These are phyloP conservation scores for Drosophila sproati DNA, from an alignment of 1,140 invertebrate species.

Conservation along the genomic window DNA sequence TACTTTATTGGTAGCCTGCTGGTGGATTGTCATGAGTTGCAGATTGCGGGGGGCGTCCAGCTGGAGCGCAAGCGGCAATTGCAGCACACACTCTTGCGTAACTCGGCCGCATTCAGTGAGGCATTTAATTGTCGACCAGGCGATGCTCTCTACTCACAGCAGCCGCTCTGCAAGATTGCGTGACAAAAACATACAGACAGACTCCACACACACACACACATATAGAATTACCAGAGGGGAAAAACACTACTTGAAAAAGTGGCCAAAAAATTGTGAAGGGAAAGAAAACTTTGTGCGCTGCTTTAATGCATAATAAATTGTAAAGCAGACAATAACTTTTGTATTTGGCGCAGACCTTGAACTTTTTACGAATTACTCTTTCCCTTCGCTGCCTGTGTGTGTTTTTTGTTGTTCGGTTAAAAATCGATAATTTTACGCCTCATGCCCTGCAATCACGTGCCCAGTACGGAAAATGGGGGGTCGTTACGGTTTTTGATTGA, in stretches of 20 bases:
- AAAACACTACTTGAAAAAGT: background rate
- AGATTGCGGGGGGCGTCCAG: conserved; percentile 30
- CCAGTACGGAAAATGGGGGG: background rate
- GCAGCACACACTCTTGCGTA: conserved; percentile 55
- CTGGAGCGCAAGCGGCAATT: conserved; percentile 51
- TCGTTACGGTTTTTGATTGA: conserved; percentile 46
- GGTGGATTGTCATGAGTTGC: conserved; percentile 50
- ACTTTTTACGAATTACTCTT: conserved; percentile 41
- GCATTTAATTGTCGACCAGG: conserved; percentile 61
- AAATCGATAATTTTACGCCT: conserved; percentile 57
- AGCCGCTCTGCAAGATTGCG: conserved; percentile 48
- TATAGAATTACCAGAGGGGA: background rate
- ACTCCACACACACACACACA: no score
- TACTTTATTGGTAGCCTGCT: conserved; percentile 69
- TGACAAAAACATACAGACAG: background rate
- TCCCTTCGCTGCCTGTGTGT: background rate
- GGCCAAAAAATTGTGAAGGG: background rate
- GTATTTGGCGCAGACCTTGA: conserved; percentile 57
- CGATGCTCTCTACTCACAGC: conserved; percentile 48
- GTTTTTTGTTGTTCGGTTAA: conserved; percentile 27
- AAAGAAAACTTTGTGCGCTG: background rate
- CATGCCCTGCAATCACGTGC: conserved; percentile 21
- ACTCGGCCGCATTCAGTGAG: conserved; percentile 62
- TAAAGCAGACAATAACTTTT: conserved; percentile 3
- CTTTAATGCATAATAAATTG: conserved; percentile 44